A percentile compares a stretch with the other conserved stretches of the same genome.
Evolutionary conservation across 2,113 vertebrate genomes (phyloP).

Genomic region (Platichthys flesus): DNA sequence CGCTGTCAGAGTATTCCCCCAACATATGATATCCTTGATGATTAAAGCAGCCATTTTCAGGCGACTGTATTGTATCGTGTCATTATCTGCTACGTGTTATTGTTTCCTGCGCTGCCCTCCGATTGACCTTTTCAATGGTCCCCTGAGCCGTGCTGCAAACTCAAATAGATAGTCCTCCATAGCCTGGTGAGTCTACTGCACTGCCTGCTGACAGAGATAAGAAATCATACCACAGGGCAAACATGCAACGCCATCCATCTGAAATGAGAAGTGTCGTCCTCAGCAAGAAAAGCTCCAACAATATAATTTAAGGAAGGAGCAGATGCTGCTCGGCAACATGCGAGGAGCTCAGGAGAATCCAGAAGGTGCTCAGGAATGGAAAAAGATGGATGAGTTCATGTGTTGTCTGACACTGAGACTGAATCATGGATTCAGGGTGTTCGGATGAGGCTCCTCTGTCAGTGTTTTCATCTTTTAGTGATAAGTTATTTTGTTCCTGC

Average conservation of each 20-base stretch:
- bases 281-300: slow-evolving; percentile 39
- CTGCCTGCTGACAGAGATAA: slow-evolving; percentile 59
- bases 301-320: slow-evolving; percentile 32
- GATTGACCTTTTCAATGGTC: slow-evolving; percentile 63
- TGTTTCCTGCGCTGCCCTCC: slow-evolving; percentile 54
- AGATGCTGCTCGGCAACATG: background rate
- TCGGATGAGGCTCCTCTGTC: background rate
- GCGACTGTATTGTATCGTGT: slow-evolving; percentile 53
- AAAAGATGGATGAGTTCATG: background rate
- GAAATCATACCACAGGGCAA: slow-evolving; percentile 47
- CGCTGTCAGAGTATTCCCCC: slow-evolving; percentile 10
- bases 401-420: background rate
- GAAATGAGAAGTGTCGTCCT: slow-evolving; percentile 46
- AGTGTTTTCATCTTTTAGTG: slow-evolving; percentile 20
- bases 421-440: slow-evolving; percentile 4
- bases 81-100: slow-evolving; percentile 61
- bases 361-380: background rate
- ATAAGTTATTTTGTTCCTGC: slow-evolving; percentile 30
- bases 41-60: slow-evolving; percentile 55
- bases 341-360: background rate
- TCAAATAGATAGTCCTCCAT: slow-evolving; percentile 50
- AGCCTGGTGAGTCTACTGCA: slow-evolving; percentile 35
- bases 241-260: slow-evolving; percentile 47
- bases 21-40: slow-evolving; percentile 40
- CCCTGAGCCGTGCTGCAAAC: slow-evolving; percentile 58